A percentile compares a stretch with the other conserved stretches of the same genome.
Evolutionary conservation across 2,113 vertebrate species (phyloP).

Genomic region (Herpailurus yagouaroundi): DNA sequence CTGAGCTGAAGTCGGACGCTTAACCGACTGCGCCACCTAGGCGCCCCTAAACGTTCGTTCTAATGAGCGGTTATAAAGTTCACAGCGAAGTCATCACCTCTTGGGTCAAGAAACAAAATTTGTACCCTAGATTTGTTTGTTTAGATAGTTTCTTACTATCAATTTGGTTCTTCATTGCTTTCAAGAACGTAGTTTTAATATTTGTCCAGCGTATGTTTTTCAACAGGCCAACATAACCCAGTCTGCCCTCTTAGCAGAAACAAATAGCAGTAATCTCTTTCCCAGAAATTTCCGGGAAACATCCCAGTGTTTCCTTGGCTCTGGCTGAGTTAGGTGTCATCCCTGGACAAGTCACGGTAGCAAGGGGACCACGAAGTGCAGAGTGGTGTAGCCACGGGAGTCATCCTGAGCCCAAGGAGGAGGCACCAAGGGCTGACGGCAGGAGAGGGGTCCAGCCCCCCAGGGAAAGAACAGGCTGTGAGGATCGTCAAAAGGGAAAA

Average conservation of each 20-base stretch:
- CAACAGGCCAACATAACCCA: neutral
- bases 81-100: neutral
- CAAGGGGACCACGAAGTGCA: neutral
- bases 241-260: neutral
- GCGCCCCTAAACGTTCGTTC: neutral
- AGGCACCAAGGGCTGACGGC: neutral
- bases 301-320: neutral
- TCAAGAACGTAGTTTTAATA: neutral
- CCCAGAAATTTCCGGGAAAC: conserved; percentile 11
- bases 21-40: too few species aligned
- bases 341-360: neutral
- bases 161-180: neutral
- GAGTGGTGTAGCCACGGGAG: neutral
- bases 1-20: too few species aligned
- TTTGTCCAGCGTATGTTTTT: neutral
- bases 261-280: neutral
- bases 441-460: neutral
- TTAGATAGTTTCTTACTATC: neutral
- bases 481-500: neutral
- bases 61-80: neutral
- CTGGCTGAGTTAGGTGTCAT: neutral
- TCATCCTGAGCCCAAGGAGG: neutral
- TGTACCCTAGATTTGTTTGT: neutral
- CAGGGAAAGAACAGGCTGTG: neutral
- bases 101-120: neutral